Base-by-base conservation (phyloP, 2,797 vertebrate genomes). In the Psittacula echo region DNA sequence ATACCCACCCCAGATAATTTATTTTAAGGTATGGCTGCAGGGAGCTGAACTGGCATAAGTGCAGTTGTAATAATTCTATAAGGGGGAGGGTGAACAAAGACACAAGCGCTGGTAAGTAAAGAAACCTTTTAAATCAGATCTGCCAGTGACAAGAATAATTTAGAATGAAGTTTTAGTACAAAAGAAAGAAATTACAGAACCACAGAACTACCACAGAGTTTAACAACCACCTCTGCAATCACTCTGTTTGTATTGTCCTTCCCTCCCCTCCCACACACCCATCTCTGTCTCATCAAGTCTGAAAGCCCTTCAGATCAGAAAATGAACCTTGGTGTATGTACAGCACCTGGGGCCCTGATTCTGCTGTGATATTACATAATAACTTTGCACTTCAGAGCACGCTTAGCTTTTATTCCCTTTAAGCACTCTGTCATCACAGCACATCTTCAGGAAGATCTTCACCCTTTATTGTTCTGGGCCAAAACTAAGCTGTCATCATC, bases 221-320 rank as follows among this genome's bases (percentile, higher is more conserved):
- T 87, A 95, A 94, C 82, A 93, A 91, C 81, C 75, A 92, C 61
- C 67, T 89, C 72, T 83, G 78, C 84, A 95, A 96, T 92, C 77
- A 67, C 29, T 86, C 53, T 90, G 81, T 90, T 93, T 95, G 72
- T 85, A 90, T 86, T 93, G 94, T 91, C 92, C 95, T 93, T 92
- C 82, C 84, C 80, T 94, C 37, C 65, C 83, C 83, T 89, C 91
- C 91, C 92, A 93, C 90, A 90, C 65, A 72, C 65, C 30, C 10
- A 1, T 80, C 93, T 85, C 87, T 81, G 56, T 91, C 78, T 91
- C 95, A 95, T 96, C 89, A 87, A 95, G 71, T 58, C 87, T 89
- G 90, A 95, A 95, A 93, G 92, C 92, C 87, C 91, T 93, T 91
- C 89, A 94, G 89, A 91, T 93, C 92, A 94, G 89, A 94, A 97